These are phyloP conservation scores for Nezara viridula DNA, from an alignment of 2,888 invertebrate species.

Conservation along the genomic window DNA sequence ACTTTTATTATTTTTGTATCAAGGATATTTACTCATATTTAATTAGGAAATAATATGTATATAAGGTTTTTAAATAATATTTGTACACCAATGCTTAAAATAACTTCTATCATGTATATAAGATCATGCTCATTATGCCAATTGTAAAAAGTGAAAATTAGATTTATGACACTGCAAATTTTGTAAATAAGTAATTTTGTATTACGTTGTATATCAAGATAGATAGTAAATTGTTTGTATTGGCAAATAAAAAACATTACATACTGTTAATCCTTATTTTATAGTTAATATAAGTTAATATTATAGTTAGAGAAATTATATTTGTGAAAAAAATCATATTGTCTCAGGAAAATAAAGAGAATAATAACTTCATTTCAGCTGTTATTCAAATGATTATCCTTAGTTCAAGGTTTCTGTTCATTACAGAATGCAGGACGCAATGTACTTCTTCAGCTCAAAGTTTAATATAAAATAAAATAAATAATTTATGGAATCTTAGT, in stretches of 20 bases:
- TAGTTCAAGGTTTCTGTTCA: not conserved
- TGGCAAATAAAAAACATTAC: not conserved
- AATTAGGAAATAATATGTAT: not conserved
- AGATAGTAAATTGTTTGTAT: not conserved
- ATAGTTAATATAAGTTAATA: not conserved
- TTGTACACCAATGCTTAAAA: conserved; percentile 5
- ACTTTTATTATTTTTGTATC: conserved; percentile 6
- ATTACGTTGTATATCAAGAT: not conserved
- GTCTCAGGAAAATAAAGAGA: conserved; percentile 3
- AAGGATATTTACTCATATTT: not conserved
- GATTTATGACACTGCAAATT: not conserved
- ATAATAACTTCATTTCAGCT: not conserved
- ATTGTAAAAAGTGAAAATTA: not conserved
- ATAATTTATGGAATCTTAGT: not conserved
- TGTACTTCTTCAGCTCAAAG: not conserved
- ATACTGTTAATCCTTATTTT: not conserved
- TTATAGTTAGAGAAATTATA: not conserved
- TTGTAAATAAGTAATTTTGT: conserved; percentile 36
- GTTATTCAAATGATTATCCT: not conserved
- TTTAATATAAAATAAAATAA: not conserved
- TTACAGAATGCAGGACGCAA: not conserved
- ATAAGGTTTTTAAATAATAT: not conserved
- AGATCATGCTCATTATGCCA: not conserved
- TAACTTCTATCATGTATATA: not conserved
- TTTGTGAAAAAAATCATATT: conserved; percentile 28